Conservation (phyloP, 2,888 invertebrate genomes). For the Lasioglossum pauxillum region DNA sequence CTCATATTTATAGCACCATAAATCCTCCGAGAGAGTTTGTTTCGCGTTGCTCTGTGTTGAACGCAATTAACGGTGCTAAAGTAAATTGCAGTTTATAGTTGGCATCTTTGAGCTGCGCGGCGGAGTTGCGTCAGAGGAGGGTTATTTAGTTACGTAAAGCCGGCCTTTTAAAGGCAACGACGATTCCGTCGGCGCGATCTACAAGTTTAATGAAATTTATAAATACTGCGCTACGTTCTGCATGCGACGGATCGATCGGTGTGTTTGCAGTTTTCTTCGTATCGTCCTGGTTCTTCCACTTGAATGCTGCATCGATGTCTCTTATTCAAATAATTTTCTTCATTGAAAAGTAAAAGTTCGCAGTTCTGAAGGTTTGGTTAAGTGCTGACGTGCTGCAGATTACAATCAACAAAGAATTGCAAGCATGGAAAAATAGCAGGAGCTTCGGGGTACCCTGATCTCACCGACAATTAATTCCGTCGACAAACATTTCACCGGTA, state of each 20-base stretch:
- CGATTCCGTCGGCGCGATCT: background rate
- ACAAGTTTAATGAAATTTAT: background rate
- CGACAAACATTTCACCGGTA: no score
- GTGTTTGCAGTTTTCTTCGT: background rate
- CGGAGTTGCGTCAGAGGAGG: background rate
- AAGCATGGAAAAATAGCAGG: no score
- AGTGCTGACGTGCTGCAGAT: background rate
- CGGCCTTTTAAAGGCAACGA: background rate
- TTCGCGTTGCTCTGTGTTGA: constrained; percentile 6
- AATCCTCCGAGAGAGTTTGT: constrained; percentile 47
- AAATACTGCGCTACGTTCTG: background rate
- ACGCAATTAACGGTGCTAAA: constrained; percentile 43
- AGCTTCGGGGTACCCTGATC: no score
- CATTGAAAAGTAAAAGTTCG: background rate
- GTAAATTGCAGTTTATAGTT: constrained; percentile 32
- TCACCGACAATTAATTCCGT: no score
- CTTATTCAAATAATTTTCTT: background rate
- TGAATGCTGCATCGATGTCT: background rate
- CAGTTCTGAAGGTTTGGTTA: background rate
- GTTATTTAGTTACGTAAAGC: constrained; percentile 10
- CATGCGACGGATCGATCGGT: background rate
- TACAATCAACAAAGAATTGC: background rate
- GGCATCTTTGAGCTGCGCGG: constrained; percentile 22
- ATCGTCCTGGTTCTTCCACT: background rate
- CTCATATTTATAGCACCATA: constrained; percentile 59